phyloP scores from a whole-genome alignment of 92 coral and sea anemone species.

The Galaxea fascicularis region DNA sequence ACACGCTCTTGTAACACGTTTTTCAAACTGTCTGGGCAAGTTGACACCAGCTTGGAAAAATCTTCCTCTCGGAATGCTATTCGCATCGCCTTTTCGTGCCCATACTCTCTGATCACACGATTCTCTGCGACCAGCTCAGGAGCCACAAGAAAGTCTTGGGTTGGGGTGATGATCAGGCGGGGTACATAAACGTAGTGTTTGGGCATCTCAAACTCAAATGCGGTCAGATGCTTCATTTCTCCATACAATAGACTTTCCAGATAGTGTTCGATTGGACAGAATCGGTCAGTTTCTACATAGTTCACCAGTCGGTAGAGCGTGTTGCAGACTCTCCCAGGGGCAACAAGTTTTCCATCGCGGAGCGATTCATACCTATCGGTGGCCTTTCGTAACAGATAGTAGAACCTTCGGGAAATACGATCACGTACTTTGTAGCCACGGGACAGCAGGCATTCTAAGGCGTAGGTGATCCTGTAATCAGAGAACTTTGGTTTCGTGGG shows the following conservation, averaged over 20 bases:
- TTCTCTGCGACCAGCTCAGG: constrained; percentile 92
- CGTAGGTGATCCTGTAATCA: constrained; percentile 73
- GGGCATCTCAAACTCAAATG: constrained; percentile 77
- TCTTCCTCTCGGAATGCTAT: constrained; percentile 96
- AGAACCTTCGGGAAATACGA: constrained; percentile 74
- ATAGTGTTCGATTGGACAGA: constrained; percentile 73
- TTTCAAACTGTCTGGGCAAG: constrained; percentile 66
- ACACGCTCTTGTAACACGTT: constrained; percentile 78
- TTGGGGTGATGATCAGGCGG: constrained; percentile 92
- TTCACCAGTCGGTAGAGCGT: constrained; percentile 72
- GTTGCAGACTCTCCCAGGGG: constrained; percentile 48
- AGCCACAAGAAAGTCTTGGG: constrained; percentile 81
- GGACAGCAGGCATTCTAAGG: constrained; percentile 87
- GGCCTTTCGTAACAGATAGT: constrained; percentile 65
- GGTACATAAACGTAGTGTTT: constrained; percentile 89
- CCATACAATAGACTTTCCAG: constrained; percentile 71
- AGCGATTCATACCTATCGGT: constrained; percentile 40
- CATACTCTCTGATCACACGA: constrained; percentile 90
- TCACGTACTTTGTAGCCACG: constrained; percentile 83
- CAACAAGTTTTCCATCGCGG: not conserved
- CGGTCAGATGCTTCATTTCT: constrained; percentile 54
- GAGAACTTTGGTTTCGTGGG: constrained; percentile 66
- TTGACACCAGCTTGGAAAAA: constrained; percentile 82
- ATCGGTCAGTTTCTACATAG: constrained; percentile 61
- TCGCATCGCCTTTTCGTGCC: constrained; percentile 77